Percentiles rank a stretch among this genome's conserved stretches.
Evolutionary conservation across 1,140 invertebrate species (phyloP).

Genomic region (Drosophila nigromelanica): DNA sequence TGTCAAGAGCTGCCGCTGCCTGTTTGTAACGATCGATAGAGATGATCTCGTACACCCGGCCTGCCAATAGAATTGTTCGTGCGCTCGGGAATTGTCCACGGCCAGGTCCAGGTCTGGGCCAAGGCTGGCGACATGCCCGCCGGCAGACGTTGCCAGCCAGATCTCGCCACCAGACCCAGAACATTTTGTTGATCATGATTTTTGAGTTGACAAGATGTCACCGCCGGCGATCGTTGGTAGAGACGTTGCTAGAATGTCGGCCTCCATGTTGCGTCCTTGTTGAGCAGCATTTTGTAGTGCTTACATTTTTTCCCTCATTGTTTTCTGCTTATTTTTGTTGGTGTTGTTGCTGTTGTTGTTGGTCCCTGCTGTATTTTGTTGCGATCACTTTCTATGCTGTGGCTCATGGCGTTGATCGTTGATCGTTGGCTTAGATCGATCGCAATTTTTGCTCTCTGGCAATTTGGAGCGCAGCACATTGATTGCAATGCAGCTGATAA

Average conservation of each 20-base stretch:
- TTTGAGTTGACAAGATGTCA: constrained; percentile 82
- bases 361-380: constrained; percentile 14
- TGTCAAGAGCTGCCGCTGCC: constrained; percentile 76
- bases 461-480: constrained; percentile 67
- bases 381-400: constrained; percentile 69
- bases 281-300: constrained; percentile 59
- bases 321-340: no score
- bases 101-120: constrained; percentile 9
- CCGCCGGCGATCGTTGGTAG: constrained; percentile 62
- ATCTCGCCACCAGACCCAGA: constrained; percentile 8
- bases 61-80: constrained; percentile 71
- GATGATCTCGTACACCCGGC: constrained; percentile 58
- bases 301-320: not conserved
- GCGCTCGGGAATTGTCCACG: constrained; percentile 17
- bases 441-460: constrained; percentile 23
- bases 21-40: constrained; percentile 71
- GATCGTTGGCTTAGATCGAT: constrained; percentile 50
- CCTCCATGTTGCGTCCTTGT: constrained; percentile 78
- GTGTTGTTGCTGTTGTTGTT: no score
- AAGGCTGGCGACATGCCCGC: constrained; percentile 10
- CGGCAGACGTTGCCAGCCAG: constrained; percentile 7
- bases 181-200: constrained; percentile 82
- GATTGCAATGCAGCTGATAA: constrained; percentile 75
- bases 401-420: constrained; percentile 44
- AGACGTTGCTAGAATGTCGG: constrained; percentile 66